Conservation (phyloP, 2,888 invertebrate species). For the Oithona nana region DNA sequence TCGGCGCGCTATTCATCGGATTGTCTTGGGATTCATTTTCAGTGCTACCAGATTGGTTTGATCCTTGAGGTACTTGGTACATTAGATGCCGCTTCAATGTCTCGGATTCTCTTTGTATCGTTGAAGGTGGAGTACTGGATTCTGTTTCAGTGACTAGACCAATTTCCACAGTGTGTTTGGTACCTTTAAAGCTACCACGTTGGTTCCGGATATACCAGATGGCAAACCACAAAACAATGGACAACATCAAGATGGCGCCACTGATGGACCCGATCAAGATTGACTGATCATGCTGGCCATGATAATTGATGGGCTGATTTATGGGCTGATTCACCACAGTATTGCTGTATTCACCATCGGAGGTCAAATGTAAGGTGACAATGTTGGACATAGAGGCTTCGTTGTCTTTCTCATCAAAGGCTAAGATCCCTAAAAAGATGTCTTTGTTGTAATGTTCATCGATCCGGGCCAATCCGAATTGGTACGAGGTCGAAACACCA, state of each 20-base stretch:
- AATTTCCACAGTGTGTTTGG: background rate
- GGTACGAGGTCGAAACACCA: background rate
- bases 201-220: slow-evolving; percentile 23
- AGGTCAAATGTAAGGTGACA: slow-evolving; percentile 33
- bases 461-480: background rate
- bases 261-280: slow-evolving; percentile 34
- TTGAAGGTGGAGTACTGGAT: background rate
- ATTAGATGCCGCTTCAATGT: background rate
- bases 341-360: slow-evolving; percentile 25
- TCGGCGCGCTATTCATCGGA: slow-evolving; percentile 34
- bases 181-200: slow-evolving; percentile 22
- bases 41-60: background rate
- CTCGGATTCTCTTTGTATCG: background rate
- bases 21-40: background rate
- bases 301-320: slow-evolving; percentile 22
- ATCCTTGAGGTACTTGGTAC: too few species aligned
- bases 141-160: background rate
- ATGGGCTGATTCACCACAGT: slow-evolving; percentile 33
- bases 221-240: slow-evolving; percentile 32
- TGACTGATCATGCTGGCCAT: slow-evolving; percentile 28
- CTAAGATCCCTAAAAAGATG: slow-evolving; percentile 32
- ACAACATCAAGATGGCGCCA: slow-evolving; percentile 29
- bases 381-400: slow-evolving; percentile 33
- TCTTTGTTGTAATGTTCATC: slow-evolving; percentile 20
- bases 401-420: slow-evolving; percentile 31